These are phyloP conservation scores for Crotalus horridus DNA, from an alignment of 2,113 vertebrate genomes.

Conservation along the genomic window DNA sequence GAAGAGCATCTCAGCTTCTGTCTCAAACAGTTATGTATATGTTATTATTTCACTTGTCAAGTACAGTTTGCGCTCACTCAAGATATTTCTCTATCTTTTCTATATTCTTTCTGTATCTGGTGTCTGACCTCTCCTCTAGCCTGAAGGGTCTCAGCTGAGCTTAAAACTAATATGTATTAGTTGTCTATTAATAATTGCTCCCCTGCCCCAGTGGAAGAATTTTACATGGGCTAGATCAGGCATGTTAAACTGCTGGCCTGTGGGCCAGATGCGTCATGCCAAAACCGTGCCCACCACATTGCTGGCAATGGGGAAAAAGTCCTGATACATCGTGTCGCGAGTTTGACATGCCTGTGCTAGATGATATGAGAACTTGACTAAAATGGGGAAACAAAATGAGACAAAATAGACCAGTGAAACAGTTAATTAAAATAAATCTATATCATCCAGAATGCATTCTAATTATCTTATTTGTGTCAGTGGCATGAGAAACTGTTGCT, in stretches of 20 bases:
- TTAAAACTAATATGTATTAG: slow-evolving; percentile 1
- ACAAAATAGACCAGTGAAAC: neutral
- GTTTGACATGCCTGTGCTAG: too few species aligned
- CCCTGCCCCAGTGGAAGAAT: too few species aligned
- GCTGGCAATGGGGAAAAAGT: too few species aligned
- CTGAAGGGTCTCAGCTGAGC: neutral
- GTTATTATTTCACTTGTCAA: neutral
- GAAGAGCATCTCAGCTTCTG: neutral
- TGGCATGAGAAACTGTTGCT: neutral
- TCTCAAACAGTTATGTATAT: neutral
- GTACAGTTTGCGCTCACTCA: neutral
- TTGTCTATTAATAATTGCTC: neutral
- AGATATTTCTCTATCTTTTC: neutral
- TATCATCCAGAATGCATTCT: neutral
- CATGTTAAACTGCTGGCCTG: too few species aligned
- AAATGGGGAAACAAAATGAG: slow-evolving; percentile 6
- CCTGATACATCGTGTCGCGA: too few species aligned
- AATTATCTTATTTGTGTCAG: neutral
- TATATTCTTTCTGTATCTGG: neutral
- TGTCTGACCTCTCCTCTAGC: neutral
- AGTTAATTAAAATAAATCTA: neutral
- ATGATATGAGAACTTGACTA: neutral
- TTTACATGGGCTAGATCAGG: too few species aligned
- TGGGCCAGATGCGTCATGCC: too few species aligned
- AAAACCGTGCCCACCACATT: too few species aligned